Base-by-base conservation (phyloP, 2,888 invertebrate species). In the Noctua janthe region DNA sequence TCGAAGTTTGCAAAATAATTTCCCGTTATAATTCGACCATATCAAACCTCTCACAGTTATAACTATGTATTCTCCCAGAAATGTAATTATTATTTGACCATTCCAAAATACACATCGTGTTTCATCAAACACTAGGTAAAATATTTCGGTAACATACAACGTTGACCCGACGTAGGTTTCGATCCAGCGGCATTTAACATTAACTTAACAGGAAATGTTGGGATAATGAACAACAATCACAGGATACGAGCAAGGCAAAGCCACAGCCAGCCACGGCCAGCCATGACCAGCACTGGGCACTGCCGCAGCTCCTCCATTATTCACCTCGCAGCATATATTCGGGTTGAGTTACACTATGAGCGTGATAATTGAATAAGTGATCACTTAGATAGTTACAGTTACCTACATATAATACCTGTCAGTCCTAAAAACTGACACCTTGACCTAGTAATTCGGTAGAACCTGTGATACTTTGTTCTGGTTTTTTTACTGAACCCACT, bases 261-360 rank as follows among this genome's bases (percentile, higher is more conserved):
- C 56, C 74, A 47, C 29, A 54, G 35, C 56, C 56, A 67, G 51
- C 20, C n/a, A 15, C 11, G 1, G 29, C 59, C 59, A 75, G n/a
- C 74, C 69, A 23, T 17, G 13, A 29, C 67, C 66, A 80, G 59
- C 64, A 72, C 56, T 66, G 71, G 71, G 29, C 39, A 15, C 39
- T n/a, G n/a, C 66, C 29, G 23, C 6, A 8, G 47, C 5, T 43
- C 39, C n/a, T 81, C 0, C 62, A 77, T 77, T 71, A 71, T 81
- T 71, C 62, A 77, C 56, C 35, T 69, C 47, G 1, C 62, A 71
- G 73, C 54, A 82, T 71, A 56, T 56, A 69, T 74, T 56, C 17
- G 69, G 56, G 70, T 75, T 8, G 43, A 81, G 75, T 59, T 20
- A n/a, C 73, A 59, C 29, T 71, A 20, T 23, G 15, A 47, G 54